phyloP scores from a whole-genome alignment of 1,140 invertebrate species.

The Ectropis grisescens region DNA sequence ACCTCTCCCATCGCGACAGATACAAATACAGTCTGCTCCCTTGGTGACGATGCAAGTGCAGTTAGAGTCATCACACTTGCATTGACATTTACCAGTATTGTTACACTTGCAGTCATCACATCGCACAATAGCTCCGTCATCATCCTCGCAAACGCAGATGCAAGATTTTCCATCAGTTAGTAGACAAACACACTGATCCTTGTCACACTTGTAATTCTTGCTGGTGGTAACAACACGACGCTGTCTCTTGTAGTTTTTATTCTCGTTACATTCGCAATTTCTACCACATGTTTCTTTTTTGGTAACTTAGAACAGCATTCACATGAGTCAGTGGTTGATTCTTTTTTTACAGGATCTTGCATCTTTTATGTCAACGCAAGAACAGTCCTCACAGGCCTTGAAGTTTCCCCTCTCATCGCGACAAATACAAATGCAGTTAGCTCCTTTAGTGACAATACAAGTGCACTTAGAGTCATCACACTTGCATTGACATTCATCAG shows the following conservation, averaged over 20 bases:
- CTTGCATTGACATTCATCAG: constrained; percentile 2
- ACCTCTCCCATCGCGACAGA: constrained; percentile 10
- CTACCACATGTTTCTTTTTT: no score
- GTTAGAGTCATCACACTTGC: constrained; percentile 6
- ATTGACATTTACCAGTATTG: no score
- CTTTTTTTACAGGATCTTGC: no score
- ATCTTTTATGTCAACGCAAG: no score
- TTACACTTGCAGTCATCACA: constrained; percentile 24
- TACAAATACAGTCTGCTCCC: constrained; percentile 17
- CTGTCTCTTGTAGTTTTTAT: no score
- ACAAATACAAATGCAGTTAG: constrained; percentile 21
- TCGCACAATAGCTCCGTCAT: constrained; percentile 14
- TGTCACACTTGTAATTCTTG: constrained; percentile 10
- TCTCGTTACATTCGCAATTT: no score
- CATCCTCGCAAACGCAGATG: constrained; percentile 20
- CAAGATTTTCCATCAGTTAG: constrained; percentile 18
- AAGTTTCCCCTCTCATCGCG: constrained; percentile 14
- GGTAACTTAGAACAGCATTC: no score
- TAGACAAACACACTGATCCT: constrained; percentile 21
- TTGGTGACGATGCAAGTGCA: constrained; percentile 17
- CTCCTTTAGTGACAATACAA: constrained; percentile 16
- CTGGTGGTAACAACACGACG: background rate
- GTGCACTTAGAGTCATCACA: constrained; percentile 15
- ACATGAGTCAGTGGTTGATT: no score
- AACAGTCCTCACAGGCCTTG: constrained; percentile 17